Conservation (phyloP, 2,113 vertebrate species). For the Passer montanus region DNA sequence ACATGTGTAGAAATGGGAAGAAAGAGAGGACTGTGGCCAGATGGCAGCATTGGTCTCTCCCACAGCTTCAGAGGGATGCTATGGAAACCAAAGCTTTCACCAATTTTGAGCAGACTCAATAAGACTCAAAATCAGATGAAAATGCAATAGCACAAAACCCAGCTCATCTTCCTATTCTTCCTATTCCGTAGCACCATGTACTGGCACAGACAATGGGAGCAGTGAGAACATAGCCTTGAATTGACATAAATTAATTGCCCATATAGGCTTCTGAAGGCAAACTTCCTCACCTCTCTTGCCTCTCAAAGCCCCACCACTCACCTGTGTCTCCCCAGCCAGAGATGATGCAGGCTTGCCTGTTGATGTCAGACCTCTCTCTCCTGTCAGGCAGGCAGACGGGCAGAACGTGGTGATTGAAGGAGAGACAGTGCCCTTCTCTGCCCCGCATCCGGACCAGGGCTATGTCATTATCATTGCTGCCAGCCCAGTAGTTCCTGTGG, state of each 20-base stretch:
- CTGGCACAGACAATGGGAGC: not conserved
- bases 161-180: not conserved
- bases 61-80: not conserved
- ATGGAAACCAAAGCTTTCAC: not conserved
- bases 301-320: slow-evolving; percentile 31
- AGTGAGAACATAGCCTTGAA: not conserved
- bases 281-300: not conserved
- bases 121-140: not conserved
- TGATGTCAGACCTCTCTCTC: slow-evolving; percentile 56
- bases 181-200: not conserved
- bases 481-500: slow-evolving; percentile 85
- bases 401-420: slow-evolving; percentile 80
- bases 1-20: not conserved
- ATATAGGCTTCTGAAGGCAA: not conserved
- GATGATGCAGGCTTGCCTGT: slow-evolving; percentile 80
- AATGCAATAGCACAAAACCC: not conserved
- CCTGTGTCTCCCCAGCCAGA: slow-evolving; percentile 85
- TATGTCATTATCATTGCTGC: slow-evolving; percentile 87
- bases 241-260: not conserved
- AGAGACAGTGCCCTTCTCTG: slow-evolving; percentile 81
- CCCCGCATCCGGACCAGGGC: slow-evolving; percentile 84
- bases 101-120: not conserved
- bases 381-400: slow-evolving; percentile 82
- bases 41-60: not conserved
- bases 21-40: not conserved